These are phyloP conservation scores for Psittacula cyanocephala DNA, from an alignment of 2,113 vertebrate genomes.

Conservation along the genomic window DNA sequence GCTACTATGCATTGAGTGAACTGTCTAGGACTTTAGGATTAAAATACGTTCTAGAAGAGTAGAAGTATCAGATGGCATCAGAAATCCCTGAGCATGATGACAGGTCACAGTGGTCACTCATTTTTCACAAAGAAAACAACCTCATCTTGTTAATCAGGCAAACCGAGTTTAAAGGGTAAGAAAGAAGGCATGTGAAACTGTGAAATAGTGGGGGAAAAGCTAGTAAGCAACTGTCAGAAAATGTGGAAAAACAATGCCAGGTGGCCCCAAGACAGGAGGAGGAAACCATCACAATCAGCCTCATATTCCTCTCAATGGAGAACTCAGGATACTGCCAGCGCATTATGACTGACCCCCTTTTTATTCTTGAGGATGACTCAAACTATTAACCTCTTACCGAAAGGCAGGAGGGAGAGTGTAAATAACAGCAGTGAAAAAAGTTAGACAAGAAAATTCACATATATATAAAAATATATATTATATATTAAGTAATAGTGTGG, in stretches of 20 bases:
- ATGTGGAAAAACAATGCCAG: neutral
- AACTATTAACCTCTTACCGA: neutral
- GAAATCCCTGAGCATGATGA: neutral
- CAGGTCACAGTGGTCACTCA: too few relatives aligned
- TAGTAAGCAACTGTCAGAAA: neutral
- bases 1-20: neutral
- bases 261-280: neutral
- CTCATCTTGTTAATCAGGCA: neutral
- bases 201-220: neutral
- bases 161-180: neutral
- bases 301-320: rapidly evolving
- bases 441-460: neutral
- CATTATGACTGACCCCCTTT: neutral
- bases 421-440: neutral
- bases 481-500: neutral
- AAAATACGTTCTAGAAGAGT: neutral
- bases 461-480: rapidly evolving
- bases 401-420: neutral
- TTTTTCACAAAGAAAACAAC: neutral
- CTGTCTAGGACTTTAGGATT: neutral
- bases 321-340: neutral
- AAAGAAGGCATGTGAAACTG: neutral
- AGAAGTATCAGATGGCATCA: neutral
- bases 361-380: neutral
- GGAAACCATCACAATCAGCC: neutral